Evolutionary conservation across 2,113 vertebrate genomes (phyloP), one percentile per base, ranked within the genome.

Genomic region (Prochilodus magdalenae): DNA sequence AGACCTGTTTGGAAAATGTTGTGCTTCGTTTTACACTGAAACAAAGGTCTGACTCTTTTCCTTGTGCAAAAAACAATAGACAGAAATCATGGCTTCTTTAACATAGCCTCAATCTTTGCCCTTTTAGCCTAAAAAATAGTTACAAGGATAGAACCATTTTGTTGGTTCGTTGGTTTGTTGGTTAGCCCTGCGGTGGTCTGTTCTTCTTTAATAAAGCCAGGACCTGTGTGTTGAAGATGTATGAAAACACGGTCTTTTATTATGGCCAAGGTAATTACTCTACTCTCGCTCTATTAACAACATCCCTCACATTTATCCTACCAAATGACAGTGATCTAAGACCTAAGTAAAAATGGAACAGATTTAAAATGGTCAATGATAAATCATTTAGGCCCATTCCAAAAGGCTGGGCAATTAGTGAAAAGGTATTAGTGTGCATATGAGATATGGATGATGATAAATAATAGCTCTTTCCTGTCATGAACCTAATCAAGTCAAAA

Each of bases 401-500:
- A 22, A 84, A 49, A 11, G 62, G 71, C 79, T 77, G 79, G 60
- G 69, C 69, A 74, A 49, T 74, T 74, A 70, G 77, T 63, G 29
- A 82, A 77, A 69, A 85, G 60, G 80, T 66, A 81, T 59, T 80
- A 65, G 60, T 77, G 71, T 66, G 49, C 51, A 59, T 51, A 70
- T 36, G 44, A 73, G 66, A 69, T 53, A 84, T 53, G 63, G 79
- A 81, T 57, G 20, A 85, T 84, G 59, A 79, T 79, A 84, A 84
- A 80, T 63, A 75, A 67, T 81, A 70, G 44, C 74, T 76, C 27
- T 63, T 30, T 40, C 47, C 53, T 62, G 53, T 62, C 72, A 70
- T 70, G 55, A 16, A 77, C 71, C 62, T 73, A 73, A 80, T 81
- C 79, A 81, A 49, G 40, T 82, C 65, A 63, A 81, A 73, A 36